Base-by-base conservation (phyloP, 1,140 invertebrate genomes). In the Bombus sibiricus region DNA sequence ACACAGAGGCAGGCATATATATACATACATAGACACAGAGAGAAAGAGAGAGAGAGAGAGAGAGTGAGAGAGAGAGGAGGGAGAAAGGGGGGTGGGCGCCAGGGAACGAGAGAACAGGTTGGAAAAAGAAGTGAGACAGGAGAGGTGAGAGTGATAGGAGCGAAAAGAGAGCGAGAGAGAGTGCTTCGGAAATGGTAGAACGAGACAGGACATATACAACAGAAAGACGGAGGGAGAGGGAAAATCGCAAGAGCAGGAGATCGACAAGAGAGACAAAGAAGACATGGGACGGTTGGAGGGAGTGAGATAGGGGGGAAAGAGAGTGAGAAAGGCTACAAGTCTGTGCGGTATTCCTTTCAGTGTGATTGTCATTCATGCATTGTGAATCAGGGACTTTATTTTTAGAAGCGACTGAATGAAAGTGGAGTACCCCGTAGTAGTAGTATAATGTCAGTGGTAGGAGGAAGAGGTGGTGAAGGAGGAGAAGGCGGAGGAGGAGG, bases 351-450 rank as follows among this genome's bases (percentile, higher is more conserved):
- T 89, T 92, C 90, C 91, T 93, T 93, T 93, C 90, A 89, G 85
- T 86, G 88, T 91, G 91, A 94, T 95, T 94, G 92, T 94, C 93
- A 94, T 94, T 94, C 94, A 94, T 94, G 93, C 92, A 93, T 94
- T 93, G 92, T 92, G 93, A 94, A 93, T 94, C 92, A 92, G 89
- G 91, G 93, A 93, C 89, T 94, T 94, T 95, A 94, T 94, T 95
- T 95, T 94, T 94, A 94, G 94, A 94, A 85, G 87, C 89, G 91
- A 86, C 90, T 92, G 93, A 93, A 93, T 94, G 94, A 94, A 94
- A 93, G 94, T 94, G 93, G 93, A 94, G 92, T 94, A 89, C 91
- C 88, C 92, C 91, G 90, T 93, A 92, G 92, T 92, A 92, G 92
- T 91, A 85, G 69, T 83, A 82, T 91, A 88, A 87, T 87, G 84